A percentile compares a stretch with the other conserved stretches of the same genome.
Conservation (phyloP, 2,888 invertebrate genomes). For the Pycnomerus fuliginosus region DNA sequence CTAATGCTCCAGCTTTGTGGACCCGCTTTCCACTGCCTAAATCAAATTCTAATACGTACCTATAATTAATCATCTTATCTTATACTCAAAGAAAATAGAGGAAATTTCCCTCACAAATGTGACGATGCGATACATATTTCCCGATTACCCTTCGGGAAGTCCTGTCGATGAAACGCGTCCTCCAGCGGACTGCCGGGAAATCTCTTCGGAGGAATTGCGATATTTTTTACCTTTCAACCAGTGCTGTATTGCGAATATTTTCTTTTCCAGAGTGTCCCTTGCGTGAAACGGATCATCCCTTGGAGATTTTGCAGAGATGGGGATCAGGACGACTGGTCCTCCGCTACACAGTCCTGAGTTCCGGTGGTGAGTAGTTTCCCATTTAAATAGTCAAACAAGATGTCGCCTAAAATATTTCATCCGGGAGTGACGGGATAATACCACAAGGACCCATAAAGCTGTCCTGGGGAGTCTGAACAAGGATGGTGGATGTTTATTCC, state of each 20-base stretch:
- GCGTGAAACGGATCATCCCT: slow-evolving; percentile 60
- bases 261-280: slow-evolving; percentile 60
- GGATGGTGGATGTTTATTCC: slow-evolving; percentile 11
- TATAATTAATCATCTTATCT: slow-evolving; percentile 14
- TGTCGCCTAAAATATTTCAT: slow-evolving; percentile 16
- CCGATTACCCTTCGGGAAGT: too few species aligned
- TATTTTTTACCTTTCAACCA: too few species aligned
- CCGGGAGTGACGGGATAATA: slow-evolving; percentile 14
- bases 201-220: too few species aligned
- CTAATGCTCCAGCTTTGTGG: slow-evolving; percentile 3
- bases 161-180: too few species aligned
- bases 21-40: slow-evolving; percentile 1
- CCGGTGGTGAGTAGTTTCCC: slow-evolving; percentile 43
- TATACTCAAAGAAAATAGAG: too few species aligned
- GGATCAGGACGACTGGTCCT: slow-evolving; percentile 61
- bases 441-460: slow-evolving; percentile 18
- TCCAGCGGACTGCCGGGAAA: too few species aligned
- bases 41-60: slow-evolving; percentile 15
- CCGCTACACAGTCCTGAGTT: slow-evolving; percentile 55
- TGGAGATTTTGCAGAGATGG: slow-evolving; percentile 63
- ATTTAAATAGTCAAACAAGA: slow-evolving; percentile 14
- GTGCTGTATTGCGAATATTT: too few species aligned
- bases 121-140: too few species aligned
- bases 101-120: too few species aligned
- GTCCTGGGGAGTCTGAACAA: slow-evolving; percentile 7